Evolutionary conservation across 2,797 vertebrate genomes (phyloP), one percentile per base, ranked within the genome.

Genomic region (Phoeniculus purpureus): DNA sequence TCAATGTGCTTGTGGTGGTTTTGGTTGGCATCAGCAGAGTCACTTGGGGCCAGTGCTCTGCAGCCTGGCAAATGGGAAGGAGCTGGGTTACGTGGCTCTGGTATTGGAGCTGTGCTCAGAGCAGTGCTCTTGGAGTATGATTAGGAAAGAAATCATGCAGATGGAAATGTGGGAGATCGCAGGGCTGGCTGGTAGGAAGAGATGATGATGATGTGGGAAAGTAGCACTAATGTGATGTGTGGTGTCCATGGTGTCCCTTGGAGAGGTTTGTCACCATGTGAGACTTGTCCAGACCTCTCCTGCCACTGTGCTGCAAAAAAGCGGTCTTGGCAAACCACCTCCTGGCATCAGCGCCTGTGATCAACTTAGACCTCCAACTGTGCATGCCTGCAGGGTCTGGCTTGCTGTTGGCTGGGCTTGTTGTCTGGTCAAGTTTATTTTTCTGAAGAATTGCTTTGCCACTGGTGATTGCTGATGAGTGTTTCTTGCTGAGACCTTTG

Each of bases 181-280:
- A 52, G 18, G 43, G 48, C 51, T 70, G 55, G 32, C 3, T 85
- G 45, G 29, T 48, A 43, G 70, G 50, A 65, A 55, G 32, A 25
- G 5, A 0, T 56, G 56, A 27, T 56, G 56, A 27, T 22, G 43
- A 51, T 19, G 25, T 67, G 32, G 55, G 40, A 81, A 68, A 4
- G n/a, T 25, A 40, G 10, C 2, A 3, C 22, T 23, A 25, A 14
- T 37, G 25, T 25, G 22, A n/a, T 61, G 19, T 1, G 10, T 56
- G 37, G 1, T 75, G 47, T 52, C 21, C 18, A 1, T 1, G 3
- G 15, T 14, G 15, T 76, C 66, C 51, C 1, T 0, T 1, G 1
- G 61, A 32, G 22, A 58, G 6, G 4, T 2, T 65, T 85, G 77
- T 56, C 20, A 70, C 18, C 0, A 0, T 0, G 3, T 45, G 43